phyloP scores from a whole-genome alignment of 2,113 vertebrate species.

The Stigmatopora argus region DNA sequence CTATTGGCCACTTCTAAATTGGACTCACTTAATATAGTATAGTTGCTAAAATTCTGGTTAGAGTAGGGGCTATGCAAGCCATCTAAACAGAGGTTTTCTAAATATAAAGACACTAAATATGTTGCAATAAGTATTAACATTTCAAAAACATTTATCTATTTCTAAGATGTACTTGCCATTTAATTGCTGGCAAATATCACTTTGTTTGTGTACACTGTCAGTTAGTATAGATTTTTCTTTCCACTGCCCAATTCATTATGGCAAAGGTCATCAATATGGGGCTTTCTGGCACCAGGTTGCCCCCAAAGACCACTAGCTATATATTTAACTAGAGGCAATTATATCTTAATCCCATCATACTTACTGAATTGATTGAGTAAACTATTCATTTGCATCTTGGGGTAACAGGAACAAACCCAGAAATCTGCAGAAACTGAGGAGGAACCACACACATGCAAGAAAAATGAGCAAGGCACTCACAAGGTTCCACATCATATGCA shows the following conservation, averaged over 20 bases:
- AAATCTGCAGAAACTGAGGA: slow-evolving; percentile 53
- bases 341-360: slow-evolving; percentile 39
- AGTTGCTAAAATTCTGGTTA: no score
- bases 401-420: slow-evolving; percentile 45
- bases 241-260: not conserved
- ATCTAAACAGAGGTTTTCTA: no score
- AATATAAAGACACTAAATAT: no score
- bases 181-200: no score
- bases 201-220: not conserved
- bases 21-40: no score
- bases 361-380: slow-evolving; percentile 74
- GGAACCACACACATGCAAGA: slow-evolving; percentile 56
- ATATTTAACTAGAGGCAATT: no score
- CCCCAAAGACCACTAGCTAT: not conserved
- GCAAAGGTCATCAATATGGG: not conserved
- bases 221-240: not conserved
- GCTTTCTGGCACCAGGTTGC: no score
- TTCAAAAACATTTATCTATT: no score
- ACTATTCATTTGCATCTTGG: slow-evolving; percentile 74
- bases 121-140: no score
- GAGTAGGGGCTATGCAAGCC: no score
- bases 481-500: slow-evolving; percentile 17
- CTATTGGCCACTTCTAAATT: no score
- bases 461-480: slow-evolving; percentile 45
- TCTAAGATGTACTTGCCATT: no score